phyloP scores from a whole-genome alignment of 1,140 invertebrate genomes.

The Drosophila guanche region DNA sequence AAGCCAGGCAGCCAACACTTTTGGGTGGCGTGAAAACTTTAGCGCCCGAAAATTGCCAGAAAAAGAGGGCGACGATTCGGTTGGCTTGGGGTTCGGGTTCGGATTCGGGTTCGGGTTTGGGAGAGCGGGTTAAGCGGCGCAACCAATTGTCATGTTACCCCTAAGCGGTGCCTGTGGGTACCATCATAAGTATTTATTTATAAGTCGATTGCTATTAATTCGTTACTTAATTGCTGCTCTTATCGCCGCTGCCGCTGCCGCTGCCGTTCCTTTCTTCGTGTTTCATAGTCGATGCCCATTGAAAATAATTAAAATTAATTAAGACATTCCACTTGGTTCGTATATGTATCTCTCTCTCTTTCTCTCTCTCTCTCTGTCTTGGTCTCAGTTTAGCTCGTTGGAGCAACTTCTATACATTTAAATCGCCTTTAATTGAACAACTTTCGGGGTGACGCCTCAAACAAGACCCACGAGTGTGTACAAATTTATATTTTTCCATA shows the following conservation, averaged over 20 bases:
- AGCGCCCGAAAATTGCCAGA: slow-evolving; percentile 13
- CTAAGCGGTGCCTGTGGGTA: slow-evolving; percentile 53
- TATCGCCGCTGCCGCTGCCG: slow-evolving; percentile 51
- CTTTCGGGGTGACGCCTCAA: slow-evolving; percentile 69
- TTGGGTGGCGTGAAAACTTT: slow-evolving; percentile 51
- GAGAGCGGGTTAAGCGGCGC: slow-evolving; percentile 67
- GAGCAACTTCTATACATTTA: slow-evolving; percentile 68
- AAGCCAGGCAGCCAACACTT: slow-evolving; percentile 22
- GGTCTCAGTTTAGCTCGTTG: too few species aligned
- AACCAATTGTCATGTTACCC: slow-evolving; percentile 36
- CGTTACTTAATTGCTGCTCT: slow-evolving; percentile 77
- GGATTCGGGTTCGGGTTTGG: slow-evolving; percentile 25
- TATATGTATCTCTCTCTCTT: slow-evolving; percentile 10
- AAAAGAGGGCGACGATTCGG: slow-evolving; percentile 1
- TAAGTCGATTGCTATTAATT: slow-evolving; percentile 71
- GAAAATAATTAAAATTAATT: slow-evolving; percentile 82
- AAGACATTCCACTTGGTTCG: slow-evolving; percentile 65
- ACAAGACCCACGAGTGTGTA: slow-evolving; percentile 41
- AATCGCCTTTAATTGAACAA: slow-evolving; percentile 77
- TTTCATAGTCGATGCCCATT: slow-evolving; percentile 75
- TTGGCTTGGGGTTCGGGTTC: neutral
- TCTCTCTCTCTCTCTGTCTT: slow-evolving; percentile 1
- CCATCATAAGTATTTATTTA: slow-evolving; percentile 53
- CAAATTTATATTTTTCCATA: slow-evolving; percentile 54
- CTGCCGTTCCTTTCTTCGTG: slow-evolving; percentile 46